Evolutionary conservation across 2,888 invertebrate genomes (phyloP), one percentile per base, ranked within the genome.

Genomic region (Sminthurides aquaticus): DNA sequence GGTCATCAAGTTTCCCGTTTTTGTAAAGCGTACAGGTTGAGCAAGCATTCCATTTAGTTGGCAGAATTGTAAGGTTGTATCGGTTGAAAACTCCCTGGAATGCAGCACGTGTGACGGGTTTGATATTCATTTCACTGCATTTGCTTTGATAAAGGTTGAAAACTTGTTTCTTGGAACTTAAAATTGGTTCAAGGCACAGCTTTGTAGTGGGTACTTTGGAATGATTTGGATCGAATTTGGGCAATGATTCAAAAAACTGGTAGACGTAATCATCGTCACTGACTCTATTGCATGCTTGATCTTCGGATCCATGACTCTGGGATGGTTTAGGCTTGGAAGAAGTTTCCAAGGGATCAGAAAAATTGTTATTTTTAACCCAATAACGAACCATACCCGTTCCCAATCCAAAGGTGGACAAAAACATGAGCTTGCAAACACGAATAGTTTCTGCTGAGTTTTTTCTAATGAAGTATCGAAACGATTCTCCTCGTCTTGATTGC

Each of bases 381-480:
- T 26, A 15, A 5, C 22, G 58, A 28, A 68, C 56, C 25, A 56
- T 56, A 15, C 28, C 20, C 5, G 34, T 27, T 15, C 62, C 60
- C 0, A 68, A 24, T 18, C 66, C 65, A 8, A 68, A 54, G 29
- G 66, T 68, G 2, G 54, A 24, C 29, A 68, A 28, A 62, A 68
- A 68, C 57, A 62, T 59, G 2, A 8, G 18, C 28, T 57, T 59
- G 29, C 68, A 68, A 1, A 68, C 68, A 24, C 49, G 62, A 3
- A 48, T 24, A 15, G 22, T 55, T 56, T 52, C 48, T 3, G 28
- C 18, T 11, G 48, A 43, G 11, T 29, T 18, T 27, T 56, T 59
- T 60, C 57, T 27, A 18, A 64, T 25, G 24, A 26, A 60, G 48
- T 64, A 64, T n/a, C 25, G 2, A 15, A n/a, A 61, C 2, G 55